Evolutionary conservation across 2,113 vertebrate species (phyloP).

Genomic region (Ceratotherium simum): DNA sequence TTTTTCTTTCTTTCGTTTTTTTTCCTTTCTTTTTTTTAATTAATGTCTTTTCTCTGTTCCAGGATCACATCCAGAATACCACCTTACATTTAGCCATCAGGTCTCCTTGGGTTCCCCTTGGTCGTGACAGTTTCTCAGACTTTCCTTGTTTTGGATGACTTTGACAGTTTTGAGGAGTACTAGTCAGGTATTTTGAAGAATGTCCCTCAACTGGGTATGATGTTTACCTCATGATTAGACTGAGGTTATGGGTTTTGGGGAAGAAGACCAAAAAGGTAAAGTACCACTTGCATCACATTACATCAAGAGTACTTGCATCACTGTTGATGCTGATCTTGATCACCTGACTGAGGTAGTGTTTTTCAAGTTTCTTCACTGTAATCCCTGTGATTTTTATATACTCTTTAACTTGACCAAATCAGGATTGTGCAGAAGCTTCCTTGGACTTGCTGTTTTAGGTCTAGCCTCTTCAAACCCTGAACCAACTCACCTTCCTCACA

Average conservation of each 20-base stretch:
- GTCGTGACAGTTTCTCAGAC: not conserved
- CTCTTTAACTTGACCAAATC: not conserved
- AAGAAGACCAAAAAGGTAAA: not conserved
- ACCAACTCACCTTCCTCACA: not conserved
- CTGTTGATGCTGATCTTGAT: not conserved
- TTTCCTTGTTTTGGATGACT: not conserved
- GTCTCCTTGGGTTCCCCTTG: not conserved
- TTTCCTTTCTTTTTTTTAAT: not conserved
- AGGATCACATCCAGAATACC: not conserved
- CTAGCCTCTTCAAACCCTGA: not conserved
- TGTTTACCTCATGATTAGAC: not conserved
- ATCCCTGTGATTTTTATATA: not conserved
- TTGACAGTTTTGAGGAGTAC: not conserved
- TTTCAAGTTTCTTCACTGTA: not conserved
- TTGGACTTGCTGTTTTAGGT: not conserved
- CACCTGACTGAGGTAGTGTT: not conserved
- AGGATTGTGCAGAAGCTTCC: not conserved
- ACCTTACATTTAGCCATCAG: not conserved
- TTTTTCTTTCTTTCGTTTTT: not conserved
- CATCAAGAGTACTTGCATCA: not conserved
- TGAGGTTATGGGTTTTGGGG: not conserved
- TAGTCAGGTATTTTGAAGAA: conserved; percentile 24
- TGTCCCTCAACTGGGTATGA: not conserved
- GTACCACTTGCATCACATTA: not conserved
- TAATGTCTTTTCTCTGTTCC: not conserved